These are phyloP conservation scores for Xylophagus ater DNA, from an alignment of 2,888 invertebrate genomes.

Conservation along the genomic window DNA sequence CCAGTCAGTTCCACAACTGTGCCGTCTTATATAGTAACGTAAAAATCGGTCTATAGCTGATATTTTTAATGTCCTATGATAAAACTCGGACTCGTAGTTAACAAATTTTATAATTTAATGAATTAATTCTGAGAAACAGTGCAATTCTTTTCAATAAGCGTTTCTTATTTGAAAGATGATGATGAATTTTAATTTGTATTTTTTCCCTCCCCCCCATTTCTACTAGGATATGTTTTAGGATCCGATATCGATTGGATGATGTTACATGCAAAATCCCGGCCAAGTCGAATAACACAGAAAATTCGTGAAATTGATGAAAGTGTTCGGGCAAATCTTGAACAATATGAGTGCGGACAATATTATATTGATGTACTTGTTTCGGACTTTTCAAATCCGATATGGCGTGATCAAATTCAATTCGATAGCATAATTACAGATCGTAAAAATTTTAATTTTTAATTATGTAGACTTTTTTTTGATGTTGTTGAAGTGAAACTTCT, in stretches of 20 bases:
- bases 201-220: neutral
- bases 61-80: too few species aligned
- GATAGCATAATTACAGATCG: slow-evolving; percentile 96
- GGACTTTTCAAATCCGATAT: slow-evolving; percentile 78
- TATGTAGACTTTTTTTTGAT: neutral
- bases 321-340: slow-evolving; percentile 74
- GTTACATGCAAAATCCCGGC: slow-evolving; percentile 76
- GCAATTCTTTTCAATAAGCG: too few species aligned
- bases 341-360: slow-evolving; percentile 64
- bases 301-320: slow-evolving; percentile 76
- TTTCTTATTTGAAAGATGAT: too few species aligned
- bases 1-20: neutral
- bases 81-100: too few species aligned
- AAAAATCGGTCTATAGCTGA: too few species aligned
- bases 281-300: slow-evolving; percentile 67
- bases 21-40: neutral
- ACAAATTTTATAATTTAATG: too few species aligned
- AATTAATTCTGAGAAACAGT: too few species aligned
- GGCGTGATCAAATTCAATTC: slow-evolving; percentile 58
- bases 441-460: slow-evolving; percentile 41
- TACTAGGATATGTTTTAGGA: slow-evolving; percentile 58
- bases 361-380: slow-evolving; percentile 85
- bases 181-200: too few species aligned
- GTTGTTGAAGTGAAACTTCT: too few species aligned
- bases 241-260: slow-evolving; percentile 92